Percentiles rank a stretch among this genome's conserved stretches.
phyloP scores from a whole-genome alignment of 2,113 vertebrate genomes.

The Corapipo altera region DNA sequence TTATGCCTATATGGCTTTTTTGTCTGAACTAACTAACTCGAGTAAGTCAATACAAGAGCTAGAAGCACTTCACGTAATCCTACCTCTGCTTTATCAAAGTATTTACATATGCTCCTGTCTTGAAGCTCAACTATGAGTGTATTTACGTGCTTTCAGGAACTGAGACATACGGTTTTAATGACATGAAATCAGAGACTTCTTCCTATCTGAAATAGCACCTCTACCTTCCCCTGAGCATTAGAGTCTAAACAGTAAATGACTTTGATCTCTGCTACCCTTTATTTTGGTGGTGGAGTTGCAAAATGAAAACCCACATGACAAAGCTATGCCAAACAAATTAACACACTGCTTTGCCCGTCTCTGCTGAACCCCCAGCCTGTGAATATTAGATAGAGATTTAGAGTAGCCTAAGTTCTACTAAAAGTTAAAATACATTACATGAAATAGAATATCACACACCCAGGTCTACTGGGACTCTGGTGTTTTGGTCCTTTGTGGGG shows the following conservation, averaged over 20 bases:
- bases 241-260: conserved; percentile 30
- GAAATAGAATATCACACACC: not conserved
- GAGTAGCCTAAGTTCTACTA: not conserved
- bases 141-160: conserved; percentile 45
- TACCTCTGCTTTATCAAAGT: conserved; percentile 30
- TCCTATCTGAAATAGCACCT: conserved; percentile 62
- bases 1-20: not conserved
- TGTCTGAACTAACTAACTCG: not conserved
- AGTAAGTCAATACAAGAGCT: conserved; percentile 10
- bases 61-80: not conserved
- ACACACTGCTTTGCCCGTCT: not conserved
- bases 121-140: not conserved
- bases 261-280: conserved; percentile 60
- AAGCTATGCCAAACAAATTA: conserved; percentile 46
- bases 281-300: conserved; percentile 62
- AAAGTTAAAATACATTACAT: not conserved
- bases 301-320: conserved; percentile 66
- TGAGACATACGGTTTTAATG: conserved; percentile 36
- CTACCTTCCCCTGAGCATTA: conserved; percentile 54
- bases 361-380: not conserved
- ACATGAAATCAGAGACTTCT: conserved; percentile 53
- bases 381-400: not conserved
- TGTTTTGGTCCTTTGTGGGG: not conserved
- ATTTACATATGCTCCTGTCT: conserved; percentile 35
- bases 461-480: too few relatives aligned